A percentile compares a stretch with the other conserved stretches of the same genome.
These are phyloP conservation scores for Elaphurus davidianus DNA, from an alignment of 2,113 vertebrate species.

Conservation along the genomic window DNA sequence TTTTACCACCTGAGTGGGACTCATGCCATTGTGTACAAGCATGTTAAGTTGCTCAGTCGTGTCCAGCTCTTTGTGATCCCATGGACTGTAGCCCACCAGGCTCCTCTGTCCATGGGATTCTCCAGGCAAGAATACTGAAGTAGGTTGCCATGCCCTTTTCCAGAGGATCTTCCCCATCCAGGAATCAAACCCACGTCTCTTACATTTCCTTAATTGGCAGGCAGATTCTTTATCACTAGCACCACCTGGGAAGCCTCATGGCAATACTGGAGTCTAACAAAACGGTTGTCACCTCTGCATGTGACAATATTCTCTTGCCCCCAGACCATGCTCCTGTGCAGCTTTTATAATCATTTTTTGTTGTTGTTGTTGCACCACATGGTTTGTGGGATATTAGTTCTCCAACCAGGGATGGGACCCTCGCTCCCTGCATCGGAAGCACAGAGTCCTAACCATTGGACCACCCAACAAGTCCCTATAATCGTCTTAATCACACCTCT, in stretches of 20 bases:
- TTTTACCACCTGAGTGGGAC: background rate
- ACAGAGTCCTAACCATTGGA: background rate
- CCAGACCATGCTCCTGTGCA: background rate
- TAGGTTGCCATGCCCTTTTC: background rate
- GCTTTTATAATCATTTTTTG: background rate
- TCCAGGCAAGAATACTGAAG: background rate
- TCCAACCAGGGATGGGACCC: background rate
- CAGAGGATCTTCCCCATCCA: background rate
- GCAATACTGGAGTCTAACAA: background rate
- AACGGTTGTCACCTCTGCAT: background rate
- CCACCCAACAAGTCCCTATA: background rate
- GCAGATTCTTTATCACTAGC: background rate
- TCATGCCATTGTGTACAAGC: accelerated
- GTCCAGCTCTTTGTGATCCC: background rate
- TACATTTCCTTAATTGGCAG: background rate
- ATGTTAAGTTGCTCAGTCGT: background rate
- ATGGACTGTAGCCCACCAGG: background rate
- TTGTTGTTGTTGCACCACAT: background rate
- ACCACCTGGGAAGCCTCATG: background rate
- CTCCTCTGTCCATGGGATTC: background rate
- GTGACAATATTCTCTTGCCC: background rate
- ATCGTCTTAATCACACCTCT: background rate
- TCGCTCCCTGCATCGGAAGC: background rate
- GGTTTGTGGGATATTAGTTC: background rate
- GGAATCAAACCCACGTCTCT: background rate